Evolutionary conservation across 2,797 vertebrate species (phyloP), one percentile per base, ranked within the genome.

Genomic region (Protonibea diacanthus): DNA sequence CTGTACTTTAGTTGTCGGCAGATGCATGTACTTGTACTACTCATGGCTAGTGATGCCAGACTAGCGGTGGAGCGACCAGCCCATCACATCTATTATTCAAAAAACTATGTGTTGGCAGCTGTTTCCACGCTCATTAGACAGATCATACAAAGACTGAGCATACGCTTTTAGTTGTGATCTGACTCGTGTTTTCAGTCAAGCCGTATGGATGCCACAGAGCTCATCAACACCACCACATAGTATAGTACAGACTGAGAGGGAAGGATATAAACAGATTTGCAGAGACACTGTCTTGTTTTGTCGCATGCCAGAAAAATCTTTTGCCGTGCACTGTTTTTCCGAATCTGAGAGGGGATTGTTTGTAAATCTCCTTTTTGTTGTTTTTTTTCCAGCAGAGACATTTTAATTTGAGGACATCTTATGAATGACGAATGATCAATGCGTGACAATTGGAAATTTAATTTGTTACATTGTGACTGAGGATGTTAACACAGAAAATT

Each of bases 21-120:
- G 47, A 74, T 74, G 59, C 66, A 66, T 47, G 68, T 42, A 83
- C 63, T 60, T 74, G 20, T 80, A 80, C 77, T 73, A 80, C 51
- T 53, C 62, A 23, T 68, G 71, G 79, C 72, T 73, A 68, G 68
- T 45, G 64, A 88, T 72, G 73, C 60, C 62, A 47, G 56, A 64
- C 56, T 53, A 18, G 29, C 23, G 38, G 15, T 48, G 44, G 73
- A 83, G 58, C 70, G 61, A 82, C 59, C 8, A 15, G 80, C 78
- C 77, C 81, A 74, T 73, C 49, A 14, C 87, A 90, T 92, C 66
- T 86, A 89, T 92, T 85, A 92, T 91, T 90, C 51, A 92, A 51
- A 79, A 77, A 86, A 81, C 3, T 59, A 70, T 83, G 84, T 77
- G 78, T 86, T 69, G 49, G 73, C 84, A 89, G 74, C 78, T 90